A percentile compares a stretch with the other conserved stretches of the same genome.
These are phyloP conservation scores for Trichomalopsis sarcophagae DNA, from an alignment of 1,140 invertebrate genomes.

Conservation along the genomic window DNA sequence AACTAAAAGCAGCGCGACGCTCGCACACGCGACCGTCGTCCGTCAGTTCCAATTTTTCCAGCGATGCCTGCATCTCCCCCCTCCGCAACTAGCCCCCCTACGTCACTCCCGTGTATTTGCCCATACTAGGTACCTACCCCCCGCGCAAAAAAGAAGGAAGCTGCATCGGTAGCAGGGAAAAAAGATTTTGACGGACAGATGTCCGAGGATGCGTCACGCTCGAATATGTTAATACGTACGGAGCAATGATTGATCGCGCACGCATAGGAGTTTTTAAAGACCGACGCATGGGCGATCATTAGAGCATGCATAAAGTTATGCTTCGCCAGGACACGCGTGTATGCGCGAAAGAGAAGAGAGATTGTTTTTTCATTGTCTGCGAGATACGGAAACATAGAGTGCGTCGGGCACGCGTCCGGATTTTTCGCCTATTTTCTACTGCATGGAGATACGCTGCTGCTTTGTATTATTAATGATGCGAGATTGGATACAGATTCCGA, in stretches of 20 bases:
- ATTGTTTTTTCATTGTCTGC: background rate
- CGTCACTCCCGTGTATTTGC: background rate
- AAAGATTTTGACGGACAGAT: conserved; percentile 59
- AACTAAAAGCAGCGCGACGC: too few species aligned
- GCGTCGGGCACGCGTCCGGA: background rate
- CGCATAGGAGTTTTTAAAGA: background rate
- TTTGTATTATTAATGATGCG: background rate
- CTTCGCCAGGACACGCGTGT: too few species aligned
- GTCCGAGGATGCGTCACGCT: conserved; percentile 55
- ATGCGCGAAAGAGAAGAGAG: background rate
- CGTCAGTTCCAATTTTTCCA: background rate
- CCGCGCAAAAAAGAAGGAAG: background rate
- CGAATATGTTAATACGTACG: conserved; percentile 60
- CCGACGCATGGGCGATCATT: background rate
- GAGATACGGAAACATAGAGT: background rate
- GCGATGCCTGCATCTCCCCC: background rate
- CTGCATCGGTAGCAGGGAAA: background rate
- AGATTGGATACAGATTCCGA: background rate
- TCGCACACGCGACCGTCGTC: background rate
- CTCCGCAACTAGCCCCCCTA: background rate
- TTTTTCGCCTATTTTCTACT: background rate
- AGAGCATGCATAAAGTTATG: background rate
- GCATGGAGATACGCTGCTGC: too few species aligned
- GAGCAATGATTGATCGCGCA: conserved; percentile 29
- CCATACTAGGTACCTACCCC: background rate